Conservation (phyloP, 2,888 invertebrate species). For the Cryptosula pallasiana region DNA sequence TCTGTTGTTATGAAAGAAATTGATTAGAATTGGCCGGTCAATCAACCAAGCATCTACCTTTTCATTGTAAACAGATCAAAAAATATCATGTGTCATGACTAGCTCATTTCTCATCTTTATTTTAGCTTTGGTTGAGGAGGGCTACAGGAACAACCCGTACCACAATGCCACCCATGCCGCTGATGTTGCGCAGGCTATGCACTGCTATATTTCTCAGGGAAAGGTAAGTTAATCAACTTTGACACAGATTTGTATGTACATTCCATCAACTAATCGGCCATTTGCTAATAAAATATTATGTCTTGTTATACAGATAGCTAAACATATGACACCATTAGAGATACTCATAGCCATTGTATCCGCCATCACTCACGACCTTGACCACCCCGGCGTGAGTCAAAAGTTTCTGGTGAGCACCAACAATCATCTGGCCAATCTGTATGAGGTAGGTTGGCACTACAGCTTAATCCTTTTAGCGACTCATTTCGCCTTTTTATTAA, state of each 20-base stretch:
- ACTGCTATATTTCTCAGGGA: conserved; percentile 78
- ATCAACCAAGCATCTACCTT: no score
- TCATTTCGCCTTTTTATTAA: no score
- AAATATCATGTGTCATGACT: no score
- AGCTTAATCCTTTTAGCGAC: no score
- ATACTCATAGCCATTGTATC: conserved; percentile 77
- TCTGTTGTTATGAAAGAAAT: no score
- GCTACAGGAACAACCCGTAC: conserved; percentile 80
- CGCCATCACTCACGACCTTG: conserved; percentile 79
- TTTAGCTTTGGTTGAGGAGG: conserved; percentile 74
- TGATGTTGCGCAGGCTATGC: conserved; percentile 83
- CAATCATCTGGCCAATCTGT: conserved; percentile 78
- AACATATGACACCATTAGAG: conserved; percentile 61
- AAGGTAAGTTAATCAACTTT: conserved; percentile 57
- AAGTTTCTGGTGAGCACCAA: conserved; percentile 81
- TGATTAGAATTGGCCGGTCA: background rate
- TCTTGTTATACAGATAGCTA: background rate
- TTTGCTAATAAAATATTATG: no score
- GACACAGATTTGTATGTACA: background rate
- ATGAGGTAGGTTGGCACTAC: conserved; percentile 64
- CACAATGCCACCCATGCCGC: conserved; percentile 86
- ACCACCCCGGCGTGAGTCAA: conserved; percentile 84
- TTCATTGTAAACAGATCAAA: no score
- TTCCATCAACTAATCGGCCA: background rate
- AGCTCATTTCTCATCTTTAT: no score